These are phyloP conservation scores for Typhlichthys subterraneus DNA, from an alignment of 2,797 vertebrate genomes.

Conservation along the genomic window DNA sequence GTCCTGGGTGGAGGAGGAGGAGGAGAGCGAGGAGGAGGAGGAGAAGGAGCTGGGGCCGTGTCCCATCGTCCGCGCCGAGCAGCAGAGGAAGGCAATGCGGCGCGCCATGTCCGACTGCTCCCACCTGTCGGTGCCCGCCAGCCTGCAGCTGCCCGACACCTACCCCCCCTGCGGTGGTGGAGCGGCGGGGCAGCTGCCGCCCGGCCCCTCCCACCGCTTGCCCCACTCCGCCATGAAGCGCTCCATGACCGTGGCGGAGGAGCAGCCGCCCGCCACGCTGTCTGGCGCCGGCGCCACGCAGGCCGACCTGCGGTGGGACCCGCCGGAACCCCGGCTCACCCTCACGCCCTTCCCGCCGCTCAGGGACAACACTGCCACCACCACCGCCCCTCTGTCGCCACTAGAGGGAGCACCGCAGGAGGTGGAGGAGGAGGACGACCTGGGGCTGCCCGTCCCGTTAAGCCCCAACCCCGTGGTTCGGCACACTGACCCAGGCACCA, in stretches of 20 bases:
- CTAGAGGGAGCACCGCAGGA: slow-evolving; percentile 53
- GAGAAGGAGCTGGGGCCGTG: slow-evolving; percentile 65
- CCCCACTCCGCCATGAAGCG: slow-evolving; percentile 78
- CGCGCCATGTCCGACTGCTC: slow-evolving; percentile 96
- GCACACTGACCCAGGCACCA: neutral
- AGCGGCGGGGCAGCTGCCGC: slow-evolving; percentile 63
- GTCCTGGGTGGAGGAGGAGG: slow-evolving; percentile 75
- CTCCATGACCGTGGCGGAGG: slow-evolving; percentile 86
- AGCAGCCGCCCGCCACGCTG: slow-evolving; percentile 76
- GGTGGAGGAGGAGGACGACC: slow-evolving; percentile 67
- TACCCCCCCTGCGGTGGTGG: slow-evolving; percentile 80
- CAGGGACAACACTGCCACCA: slow-evolving; percentile 37
- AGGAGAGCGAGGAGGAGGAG: slow-evolving; percentile 60
- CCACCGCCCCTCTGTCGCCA: slow-evolving; percentile 58
- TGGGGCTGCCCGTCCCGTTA: slow-evolving; percentile 68
- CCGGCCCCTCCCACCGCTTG: slow-evolving; percentile 63
- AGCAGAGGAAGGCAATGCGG: slow-evolving; percentile 89
- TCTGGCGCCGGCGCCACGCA: slow-evolving; percentile 63
- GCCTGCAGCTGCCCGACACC: slow-evolving; percentile 86
- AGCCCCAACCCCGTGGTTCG: slow-evolving; percentile 30
- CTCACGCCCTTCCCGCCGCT: slow-evolving; percentile 52
- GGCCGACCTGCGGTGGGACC: slow-evolving; percentile 59
- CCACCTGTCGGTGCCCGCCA: slow-evolving; percentile 87
- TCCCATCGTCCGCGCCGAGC: slow-evolving; percentile 78
- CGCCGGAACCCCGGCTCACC: slow-evolving; percentile 44